Base-by-base conservation (phyloP, 2,888 invertebrate genomes). In the Acrocyrtus sp. region DNA sequence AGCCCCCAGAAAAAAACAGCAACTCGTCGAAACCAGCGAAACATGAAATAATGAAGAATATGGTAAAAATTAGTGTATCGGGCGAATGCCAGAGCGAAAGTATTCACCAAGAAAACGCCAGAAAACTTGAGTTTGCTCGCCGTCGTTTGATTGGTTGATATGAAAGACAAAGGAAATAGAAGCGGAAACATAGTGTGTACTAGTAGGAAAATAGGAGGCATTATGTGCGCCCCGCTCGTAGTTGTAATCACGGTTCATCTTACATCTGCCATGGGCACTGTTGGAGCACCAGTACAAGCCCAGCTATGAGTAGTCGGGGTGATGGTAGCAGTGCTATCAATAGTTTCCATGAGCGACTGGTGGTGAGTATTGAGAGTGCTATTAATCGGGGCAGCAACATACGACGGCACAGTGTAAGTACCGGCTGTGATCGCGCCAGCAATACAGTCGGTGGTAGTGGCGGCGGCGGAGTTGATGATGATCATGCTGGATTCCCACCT, bases 121-220 rank as follows among this genome's bases (percentile, higher is more conserved):
- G n/a, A 24, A 22, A 48, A 3, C 21, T 34, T 15, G 41, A 43
- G 22, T 58, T 50, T 51, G 34, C 22, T 27, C 21, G 24, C n/a
- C 39, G 47, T 48, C 53, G 48, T 51, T 66, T 67, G 63, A 72
- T 72, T 73, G 73, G 67, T 62, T 67, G 66, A 65, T 24, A 66
- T 72, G 67, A 62, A 39, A 62, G 67, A 67, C 67, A 73, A 67
- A 57, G 73, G 67, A 62, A 67, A 50, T 29, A 66, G 24, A 15
- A 57, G 63, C 61, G 63, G 69, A 56, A 62, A 50, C 50, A 62
- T 27, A 41, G 56, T 48, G 67, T 50, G 24, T 60, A 19, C 50
- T 29, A 51, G 50, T 47, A 53, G 24, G 24, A 53, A 39, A 50
- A 63, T 54, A 43, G 47, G 15, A 27, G 24, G 27, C 24, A 54